A percentile compares a stretch with the other conserved stretches of the same genome.
Conservation (phyloP, 2,797 vertebrate species). For the Glossophaga mutica region DNA sequence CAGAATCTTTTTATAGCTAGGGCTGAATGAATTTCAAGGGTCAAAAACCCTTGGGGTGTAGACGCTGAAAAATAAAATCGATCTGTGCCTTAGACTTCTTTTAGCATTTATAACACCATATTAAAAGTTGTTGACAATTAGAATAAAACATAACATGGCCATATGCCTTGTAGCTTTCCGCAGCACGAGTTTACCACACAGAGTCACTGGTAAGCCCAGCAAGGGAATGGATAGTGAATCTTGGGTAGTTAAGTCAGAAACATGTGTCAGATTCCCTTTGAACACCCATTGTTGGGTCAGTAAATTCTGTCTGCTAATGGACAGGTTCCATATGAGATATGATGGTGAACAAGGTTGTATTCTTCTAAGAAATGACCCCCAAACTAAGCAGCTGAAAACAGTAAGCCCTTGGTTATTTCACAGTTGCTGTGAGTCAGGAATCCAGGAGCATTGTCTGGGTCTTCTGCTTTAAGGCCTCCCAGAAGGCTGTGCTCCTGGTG, state of each 20-base stretch:
- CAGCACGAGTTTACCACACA: not conserved
- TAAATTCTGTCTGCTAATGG: not conserved
- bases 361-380: not conserved
- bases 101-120: not conserved
- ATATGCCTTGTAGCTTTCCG: not conserved
- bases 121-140: not conserved
- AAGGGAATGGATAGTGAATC: not conserved
- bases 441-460: not conserved
- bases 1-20: not conserved
- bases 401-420: not conserved
- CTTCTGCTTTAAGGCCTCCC: not conserved
- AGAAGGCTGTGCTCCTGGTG: rapidly evolving
- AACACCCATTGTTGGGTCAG: not conserved
- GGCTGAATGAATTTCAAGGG: not conserved
- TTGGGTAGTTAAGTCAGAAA: not conserved
- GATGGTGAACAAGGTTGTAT: not conserved
- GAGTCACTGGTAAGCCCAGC: not conserved
- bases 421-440: not conserved
- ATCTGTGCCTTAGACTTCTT: not conserved
- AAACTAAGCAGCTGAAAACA: not conserved
- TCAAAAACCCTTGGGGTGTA: not conserved
- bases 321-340: not conserved
- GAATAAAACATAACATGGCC: not conserved
- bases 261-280: not conserved
- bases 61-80: not conserved